Conservation (phyloP, 2,797 vertebrate species). For the Eremophila alpestris region DNA sequence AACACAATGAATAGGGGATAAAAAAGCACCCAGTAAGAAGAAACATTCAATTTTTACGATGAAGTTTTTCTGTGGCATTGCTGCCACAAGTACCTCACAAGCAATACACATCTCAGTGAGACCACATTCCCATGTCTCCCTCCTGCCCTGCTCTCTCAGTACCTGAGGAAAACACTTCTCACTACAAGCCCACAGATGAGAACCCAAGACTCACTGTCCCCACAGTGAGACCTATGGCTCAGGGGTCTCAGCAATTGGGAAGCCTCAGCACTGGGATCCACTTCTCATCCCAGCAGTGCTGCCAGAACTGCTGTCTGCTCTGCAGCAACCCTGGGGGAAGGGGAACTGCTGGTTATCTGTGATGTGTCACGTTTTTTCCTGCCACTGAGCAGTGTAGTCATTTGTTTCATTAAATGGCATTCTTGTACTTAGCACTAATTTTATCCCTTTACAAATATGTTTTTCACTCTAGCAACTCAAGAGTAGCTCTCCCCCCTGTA, state of each 20-base stretch:
- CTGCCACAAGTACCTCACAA: neutral
- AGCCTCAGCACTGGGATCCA: neutral
- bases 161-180: neutral
- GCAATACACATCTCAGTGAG: neutral
- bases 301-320: neutral
- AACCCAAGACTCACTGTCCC: neutral
- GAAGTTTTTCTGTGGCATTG: neutral
- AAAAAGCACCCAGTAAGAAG: neutral
- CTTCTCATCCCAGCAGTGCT: neutral
- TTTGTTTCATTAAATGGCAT: conserved; percentile 16
- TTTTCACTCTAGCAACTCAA: conserved; percentile 5
- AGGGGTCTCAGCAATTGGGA: fast-evolving
- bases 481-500: neutral
- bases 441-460: conserved; percentile 35
- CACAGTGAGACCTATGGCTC: fast-evolving
- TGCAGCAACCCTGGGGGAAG: neutral
- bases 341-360: neutral
- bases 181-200: neutral
- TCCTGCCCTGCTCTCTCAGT: fast-evolving
- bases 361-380: neutral
- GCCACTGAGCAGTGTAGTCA: neutral
- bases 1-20: neutral
- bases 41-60: neutral
- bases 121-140: neutral
- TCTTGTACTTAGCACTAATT: conserved; percentile 19